These are phyloP conservation scores for Agrypnus murinus DNA, from an alignment of 2,888 invertebrate genomes.

Conservation along the genomic window DNA sequence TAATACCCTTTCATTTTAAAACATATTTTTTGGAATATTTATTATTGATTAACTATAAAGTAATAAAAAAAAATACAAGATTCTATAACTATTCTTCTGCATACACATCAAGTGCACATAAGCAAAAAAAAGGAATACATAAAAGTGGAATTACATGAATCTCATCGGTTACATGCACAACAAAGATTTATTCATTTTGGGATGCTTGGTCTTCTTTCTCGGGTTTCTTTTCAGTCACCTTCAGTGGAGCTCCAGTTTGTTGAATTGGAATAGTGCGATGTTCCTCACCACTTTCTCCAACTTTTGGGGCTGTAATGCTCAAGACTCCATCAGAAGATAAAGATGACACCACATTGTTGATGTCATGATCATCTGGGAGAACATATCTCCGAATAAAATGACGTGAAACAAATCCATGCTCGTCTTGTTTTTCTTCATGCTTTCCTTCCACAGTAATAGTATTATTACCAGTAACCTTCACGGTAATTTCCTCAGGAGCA, in stretches of 20 bases:
- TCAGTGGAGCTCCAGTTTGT: conserved; percentile 62
- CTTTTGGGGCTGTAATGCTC: conserved; percentile 78
- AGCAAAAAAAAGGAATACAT: background rate
- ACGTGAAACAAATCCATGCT: conserved; percentile 83
- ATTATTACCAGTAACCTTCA: conserved; percentile 79
- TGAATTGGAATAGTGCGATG: conserved; percentile 71
- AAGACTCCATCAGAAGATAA: conserved; percentile 85
- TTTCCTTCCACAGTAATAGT: conserved; percentile 84
- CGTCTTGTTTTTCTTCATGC: conserved; percentile 83
- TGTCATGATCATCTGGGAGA: conserved; percentile 83
- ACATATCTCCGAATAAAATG: conserved; percentile 84
- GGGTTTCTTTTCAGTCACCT: conserved; percentile 11
- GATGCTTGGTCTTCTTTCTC: conserved; percentile 12
- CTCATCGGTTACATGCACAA: background rate
- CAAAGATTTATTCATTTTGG: conserved; percentile 4
- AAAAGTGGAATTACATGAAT: background rate
- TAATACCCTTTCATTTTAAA: no score
- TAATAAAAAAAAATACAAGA: background rate
- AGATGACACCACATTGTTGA: conserved; percentile 81
- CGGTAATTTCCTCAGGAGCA: conserved; percentile 82
- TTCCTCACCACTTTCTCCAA: conserved; percentile 65
- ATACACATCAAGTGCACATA: background rate
- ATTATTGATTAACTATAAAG: no score
- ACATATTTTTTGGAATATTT: no score
- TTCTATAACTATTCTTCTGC: background rate